These are phyloP conservation scores for Epirrhoe tristata DNA, from an alignment of 2,888 invertebrate species.

Conservation along the genomic window DNA sequence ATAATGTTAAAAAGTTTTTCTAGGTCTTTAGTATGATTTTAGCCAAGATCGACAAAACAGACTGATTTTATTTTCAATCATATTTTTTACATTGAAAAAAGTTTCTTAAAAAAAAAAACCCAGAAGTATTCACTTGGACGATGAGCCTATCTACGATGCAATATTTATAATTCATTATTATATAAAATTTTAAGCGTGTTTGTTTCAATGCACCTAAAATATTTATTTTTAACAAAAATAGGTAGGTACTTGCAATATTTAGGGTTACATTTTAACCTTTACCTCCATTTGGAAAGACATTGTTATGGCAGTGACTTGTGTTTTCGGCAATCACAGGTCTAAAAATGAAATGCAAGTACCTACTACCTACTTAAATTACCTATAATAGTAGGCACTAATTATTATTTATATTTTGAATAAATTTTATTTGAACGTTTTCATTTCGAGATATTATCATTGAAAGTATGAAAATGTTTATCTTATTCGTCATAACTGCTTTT, in stretches of 20 bases:
- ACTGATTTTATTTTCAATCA: background rate
- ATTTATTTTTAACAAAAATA: constrained; percentile 4
- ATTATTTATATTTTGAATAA: constrained; percentile 4
- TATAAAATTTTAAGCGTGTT: constrained; percentile 32
- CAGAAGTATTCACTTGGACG: background rate
- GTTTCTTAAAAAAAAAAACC: background rate
- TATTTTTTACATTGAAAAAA: too few relatives aligned
- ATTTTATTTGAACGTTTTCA: constrained; percentile 9
- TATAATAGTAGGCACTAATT: constrained; percentile 8
- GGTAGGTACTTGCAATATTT: constrained; percentile 10
- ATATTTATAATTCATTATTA: constrained; percentile 17
- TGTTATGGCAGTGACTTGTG: constrained; percentile 64
- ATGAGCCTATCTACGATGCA: constrained; percentile 16
- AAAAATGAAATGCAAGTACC: constrained; percentile 12
- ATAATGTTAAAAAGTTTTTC: too few relatives aligned
- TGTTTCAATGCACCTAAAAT: constrained; percentile 25
- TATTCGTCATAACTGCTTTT: constrained; percentile 3
- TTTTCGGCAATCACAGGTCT: constrained; percentile 27
- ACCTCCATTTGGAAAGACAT: constrained; percentile 12
- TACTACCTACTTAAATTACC: constrained; percentile 1
- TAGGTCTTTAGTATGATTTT: too few relatives aligned
- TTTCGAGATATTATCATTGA: background rate
- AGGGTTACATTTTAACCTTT: background rate
- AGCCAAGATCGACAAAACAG: too few relatives aligned
- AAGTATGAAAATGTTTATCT: background rate